Conservation (phyloP, 2,113 vertebrate species). For the Corapipo altera region DNA sequence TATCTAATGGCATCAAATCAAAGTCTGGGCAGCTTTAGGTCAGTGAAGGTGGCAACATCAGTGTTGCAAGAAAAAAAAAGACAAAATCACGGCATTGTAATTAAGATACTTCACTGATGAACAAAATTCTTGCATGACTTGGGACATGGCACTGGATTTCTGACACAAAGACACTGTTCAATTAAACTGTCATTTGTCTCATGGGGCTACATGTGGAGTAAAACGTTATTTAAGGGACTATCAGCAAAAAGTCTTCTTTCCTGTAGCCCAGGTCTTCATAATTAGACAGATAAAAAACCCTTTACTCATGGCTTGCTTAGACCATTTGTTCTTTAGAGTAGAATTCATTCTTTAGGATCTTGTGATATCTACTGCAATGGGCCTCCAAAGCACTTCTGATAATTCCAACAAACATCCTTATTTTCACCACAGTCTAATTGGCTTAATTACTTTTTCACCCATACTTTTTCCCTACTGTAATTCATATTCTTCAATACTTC, state of each 20-base stretch:
- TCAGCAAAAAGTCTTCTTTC: background rate
- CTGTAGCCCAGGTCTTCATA: background rate
- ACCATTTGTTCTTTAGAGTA: background rate
- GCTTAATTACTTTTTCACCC: background rate
- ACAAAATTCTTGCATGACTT: fast-evolving
- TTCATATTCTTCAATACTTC: background rate
- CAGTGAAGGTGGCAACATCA: background rate
- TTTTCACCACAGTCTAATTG: background rate
- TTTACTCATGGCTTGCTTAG: background rate
- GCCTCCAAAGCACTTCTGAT: background rate
- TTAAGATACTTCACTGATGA: background rate
- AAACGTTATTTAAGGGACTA: background rate
- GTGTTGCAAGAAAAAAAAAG: fast-evolving
- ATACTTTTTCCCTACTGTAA: background rate
- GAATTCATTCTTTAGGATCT: background rate
- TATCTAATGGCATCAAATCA: background rate
- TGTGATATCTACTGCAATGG: background rate
- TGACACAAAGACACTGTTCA: background rate
- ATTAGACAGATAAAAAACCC: background rate
- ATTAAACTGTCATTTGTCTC: background rate
- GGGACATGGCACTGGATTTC: background rate
- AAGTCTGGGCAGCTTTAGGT: background rate
- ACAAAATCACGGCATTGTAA: background rate
- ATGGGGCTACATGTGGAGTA: background rate
- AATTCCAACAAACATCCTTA: background rate